Evolutionary conservation across 2,888 invertebrate species (phyloP).

Genomic region (Hydrotaea diabolus): DNA sequence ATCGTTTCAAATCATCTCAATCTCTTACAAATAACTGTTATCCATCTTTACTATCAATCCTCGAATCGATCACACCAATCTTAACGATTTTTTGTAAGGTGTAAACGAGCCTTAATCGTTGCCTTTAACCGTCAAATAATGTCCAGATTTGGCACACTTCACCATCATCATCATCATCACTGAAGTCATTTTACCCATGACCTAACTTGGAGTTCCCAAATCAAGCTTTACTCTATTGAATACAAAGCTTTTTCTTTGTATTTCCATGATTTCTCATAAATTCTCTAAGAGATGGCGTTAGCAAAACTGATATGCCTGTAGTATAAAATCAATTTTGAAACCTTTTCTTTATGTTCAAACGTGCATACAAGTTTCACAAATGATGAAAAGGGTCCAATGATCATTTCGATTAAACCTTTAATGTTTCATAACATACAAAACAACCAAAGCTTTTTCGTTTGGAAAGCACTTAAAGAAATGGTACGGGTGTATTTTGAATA

Average conservation of each 20-base stretch:
- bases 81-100: no score
- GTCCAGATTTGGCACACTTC: no score
- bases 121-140: no score
- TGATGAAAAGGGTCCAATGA: neutral
- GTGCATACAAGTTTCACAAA: no score
- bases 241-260: constrained; percentile 7
- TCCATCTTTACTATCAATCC: no score
- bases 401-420: constrained; percentile 11
- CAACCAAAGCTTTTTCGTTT: constrained; percentile 32
- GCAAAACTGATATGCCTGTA: neutral
- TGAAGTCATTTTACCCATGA: no score
- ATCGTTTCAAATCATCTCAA: no score
- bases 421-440: neutral
- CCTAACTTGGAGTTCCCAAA: neutral
- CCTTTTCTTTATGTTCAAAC: neutral
- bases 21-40: no score
- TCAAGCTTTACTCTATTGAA: constrained; percentile 18
- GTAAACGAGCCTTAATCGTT: no score
- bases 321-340: neutral
- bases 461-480: constrained; percentile 27
- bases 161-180: no score
- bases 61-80: no score
- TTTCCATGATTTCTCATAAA: neutral
- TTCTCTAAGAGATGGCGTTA: constrained; percentile 54
- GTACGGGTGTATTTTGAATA: no score